Conservation (phyloP, 2,888 invertebrate genomes). For the Scaptodrosophila latifasciaeformis region DNA sequence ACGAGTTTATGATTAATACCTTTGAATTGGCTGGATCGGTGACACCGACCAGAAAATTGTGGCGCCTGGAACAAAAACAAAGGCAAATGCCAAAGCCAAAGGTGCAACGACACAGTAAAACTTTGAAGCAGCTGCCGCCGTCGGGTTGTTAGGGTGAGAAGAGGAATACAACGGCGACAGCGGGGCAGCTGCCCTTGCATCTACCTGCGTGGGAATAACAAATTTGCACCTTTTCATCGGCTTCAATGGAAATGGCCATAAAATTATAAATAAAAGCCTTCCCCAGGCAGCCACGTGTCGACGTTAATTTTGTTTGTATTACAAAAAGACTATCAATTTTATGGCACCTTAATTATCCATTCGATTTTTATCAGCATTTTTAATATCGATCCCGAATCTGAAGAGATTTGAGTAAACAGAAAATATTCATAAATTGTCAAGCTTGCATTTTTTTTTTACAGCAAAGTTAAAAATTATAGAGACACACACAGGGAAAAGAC, state of each 20-base stretch:
- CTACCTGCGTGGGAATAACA: neutral
- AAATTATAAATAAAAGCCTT: conserved; percentile 31
- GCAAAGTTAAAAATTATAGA: too few relatives aligned
- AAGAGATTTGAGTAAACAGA: neutral
- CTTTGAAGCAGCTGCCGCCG: neutral
- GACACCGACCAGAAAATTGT: neutral
- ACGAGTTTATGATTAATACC: too few relatives aligned
- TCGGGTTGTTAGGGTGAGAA: conserved; percentile 5
- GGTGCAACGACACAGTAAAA: neutral
- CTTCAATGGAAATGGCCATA: conserved; percentile 41
- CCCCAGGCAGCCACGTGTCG: conserved; percentile 32
- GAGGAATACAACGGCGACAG: neutral
- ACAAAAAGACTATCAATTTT: conserved; percentile 8
- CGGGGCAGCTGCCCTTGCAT: conserved; percentile 12
- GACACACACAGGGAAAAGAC: too few relatives aligned
- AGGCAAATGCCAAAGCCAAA: neutral
- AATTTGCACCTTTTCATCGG: conserved; percentile 30
- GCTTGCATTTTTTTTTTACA: neutral
- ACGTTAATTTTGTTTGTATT: conserved; percentile 22
- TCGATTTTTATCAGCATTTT: neutral
- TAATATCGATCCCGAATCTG: neutral
- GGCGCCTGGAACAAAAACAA: neutral
- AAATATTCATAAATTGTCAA: neutral
- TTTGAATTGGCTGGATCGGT: neutral
- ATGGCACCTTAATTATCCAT: neutral